Conservation (phyloP, 2,113 vertebrate genomes). For the Nettapus auritus region DNA sequence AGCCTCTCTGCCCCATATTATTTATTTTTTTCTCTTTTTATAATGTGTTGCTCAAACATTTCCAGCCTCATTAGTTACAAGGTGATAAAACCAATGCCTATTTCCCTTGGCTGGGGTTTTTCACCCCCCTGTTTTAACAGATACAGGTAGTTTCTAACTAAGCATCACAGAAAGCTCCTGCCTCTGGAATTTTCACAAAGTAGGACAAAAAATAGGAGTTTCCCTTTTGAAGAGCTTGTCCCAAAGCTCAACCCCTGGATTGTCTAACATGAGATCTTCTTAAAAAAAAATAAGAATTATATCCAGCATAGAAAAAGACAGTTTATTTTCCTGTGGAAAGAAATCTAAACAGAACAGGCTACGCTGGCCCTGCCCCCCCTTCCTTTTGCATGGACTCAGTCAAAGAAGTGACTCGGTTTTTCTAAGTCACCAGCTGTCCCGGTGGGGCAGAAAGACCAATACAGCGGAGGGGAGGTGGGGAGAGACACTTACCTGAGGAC, state of each 20-base stretch:
- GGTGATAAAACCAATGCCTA: neutral
- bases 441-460: neutral
- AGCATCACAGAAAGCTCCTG: neutral
- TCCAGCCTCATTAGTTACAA: neutral
- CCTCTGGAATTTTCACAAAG: neutral
- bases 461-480: neutral
- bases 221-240: neutral
- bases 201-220: neutral
- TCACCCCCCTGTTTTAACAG: neutral
- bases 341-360: slow-evolving; percentile 51
- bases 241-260: neutral
- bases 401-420: slow-evolving; percentile 21
- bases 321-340: slow-evolving; percentile 65
- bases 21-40: neutral
- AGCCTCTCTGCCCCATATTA: neutral
- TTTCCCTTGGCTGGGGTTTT: neutral
- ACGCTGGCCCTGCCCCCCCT: slow-evolving; percentile 49
- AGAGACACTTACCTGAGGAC: slow-evolving; percentile 78
- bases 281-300: neutral
- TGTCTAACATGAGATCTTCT: neutral
- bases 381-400: slow-evolving; percentile 22
- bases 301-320: neutral
- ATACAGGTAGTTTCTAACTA: neutral
- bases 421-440: neutral
- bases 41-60: neutral